Conservation (phyloP, 2,797 vertebrate genomes). For the Intellagama lesueurii region DNA sequence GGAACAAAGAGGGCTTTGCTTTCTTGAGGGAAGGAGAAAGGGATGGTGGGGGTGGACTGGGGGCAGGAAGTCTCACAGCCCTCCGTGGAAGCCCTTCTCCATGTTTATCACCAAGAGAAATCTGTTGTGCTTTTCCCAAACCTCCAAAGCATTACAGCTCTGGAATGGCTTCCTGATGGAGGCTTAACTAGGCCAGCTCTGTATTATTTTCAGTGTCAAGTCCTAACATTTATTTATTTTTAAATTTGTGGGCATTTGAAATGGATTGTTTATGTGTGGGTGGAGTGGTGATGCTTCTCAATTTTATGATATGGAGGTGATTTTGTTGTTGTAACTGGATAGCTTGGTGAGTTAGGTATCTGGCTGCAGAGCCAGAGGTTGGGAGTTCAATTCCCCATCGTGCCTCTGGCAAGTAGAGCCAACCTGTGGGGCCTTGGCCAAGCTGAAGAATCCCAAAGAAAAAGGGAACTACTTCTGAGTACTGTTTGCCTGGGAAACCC, state of each 20-base stretch:
- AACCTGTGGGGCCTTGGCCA: too few relatives aligned
- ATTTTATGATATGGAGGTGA: not conserved
- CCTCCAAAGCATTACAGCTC: not conserved
- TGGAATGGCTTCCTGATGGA: not conserved
- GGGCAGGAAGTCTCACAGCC: too few relatives aligned
- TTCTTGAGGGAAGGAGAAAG: too few relatives aligned
- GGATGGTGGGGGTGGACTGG: too few relatives aligned
- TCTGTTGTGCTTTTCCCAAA: not conserved
- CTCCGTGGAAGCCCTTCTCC: not conserved
- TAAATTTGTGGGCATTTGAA: not conserved
- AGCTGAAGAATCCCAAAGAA: too few relatives aligned
- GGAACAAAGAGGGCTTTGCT: too few relatives aligned
- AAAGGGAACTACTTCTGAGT: too few relatives aligned
- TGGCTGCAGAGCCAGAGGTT: too few relatives aligned
- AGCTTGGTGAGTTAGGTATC: too few relatives aligned
- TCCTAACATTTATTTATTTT: not conserved
- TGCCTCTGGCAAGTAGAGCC: too few relatives aligned
- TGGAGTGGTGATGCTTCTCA: not conserved
- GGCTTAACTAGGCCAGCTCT: not conserved
- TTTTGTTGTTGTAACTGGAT: not conserved
- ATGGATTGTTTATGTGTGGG: not conserved
- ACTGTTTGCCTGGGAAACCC: too few relatives aligned
- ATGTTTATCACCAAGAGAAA: not conserved
- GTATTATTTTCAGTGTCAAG: not conserved
- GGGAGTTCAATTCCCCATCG: too few relatives aligned